Conservation (phyloP, 2,113 vertebrate species). For the Seriola aureovittata region DNA sequence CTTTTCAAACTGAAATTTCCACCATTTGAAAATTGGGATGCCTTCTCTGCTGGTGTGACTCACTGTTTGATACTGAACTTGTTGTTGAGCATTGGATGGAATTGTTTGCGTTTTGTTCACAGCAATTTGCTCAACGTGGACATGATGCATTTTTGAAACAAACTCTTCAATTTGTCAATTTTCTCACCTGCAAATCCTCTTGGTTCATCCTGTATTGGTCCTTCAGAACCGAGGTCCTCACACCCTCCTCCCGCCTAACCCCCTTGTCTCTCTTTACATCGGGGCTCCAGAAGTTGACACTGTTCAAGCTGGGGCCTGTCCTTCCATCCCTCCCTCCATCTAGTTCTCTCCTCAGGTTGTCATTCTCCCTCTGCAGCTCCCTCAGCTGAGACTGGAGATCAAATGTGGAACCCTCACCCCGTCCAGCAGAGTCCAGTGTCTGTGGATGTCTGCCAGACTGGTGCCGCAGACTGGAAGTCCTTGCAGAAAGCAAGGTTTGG, state of each 20-base stretch:
- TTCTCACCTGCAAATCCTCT: slow-evolving; percentile 92
- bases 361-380: slow-evolving; percentile 94
- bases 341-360: slow-evolving; percentile 92
- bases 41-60: neutral
- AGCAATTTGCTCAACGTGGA: neutral
- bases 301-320: slow-evolving; percentile 89
- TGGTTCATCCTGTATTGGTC: slow-evolving; percentile 93
- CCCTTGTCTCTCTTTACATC: slow-evolving; percentile 93
- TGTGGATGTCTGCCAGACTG: slow-evolving; percentile 74
- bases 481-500: slow-evolving; percentile 70
- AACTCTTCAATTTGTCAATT: neutral
- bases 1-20: slow-evolving; percentile 1
- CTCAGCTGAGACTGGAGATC: slow-evolving; percentile 93
- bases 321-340: slow-evolving; percentile 91
- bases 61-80: neutral
- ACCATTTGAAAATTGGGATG: neutral
- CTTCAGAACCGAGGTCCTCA: slow-evolving; percentile 89
- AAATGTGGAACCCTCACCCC: slow-evolving; percentile 86
- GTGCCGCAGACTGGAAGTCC: slow-evolving; percentile 88
- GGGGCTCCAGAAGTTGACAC: slow-evolving; percentile 95
- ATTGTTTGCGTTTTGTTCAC: neutral
- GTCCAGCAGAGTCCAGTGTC: slow-evolving; percentile 35
- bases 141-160: neutral
- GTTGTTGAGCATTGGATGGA: neutral
- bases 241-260: slow-evolving; percentile 91